Evolutionary conservation across 1,140 invertebrate genomes (phyloP), one percentile per base, ranked within the genome.

Genomic region (Leptinotarsa lineolata): DNA sequence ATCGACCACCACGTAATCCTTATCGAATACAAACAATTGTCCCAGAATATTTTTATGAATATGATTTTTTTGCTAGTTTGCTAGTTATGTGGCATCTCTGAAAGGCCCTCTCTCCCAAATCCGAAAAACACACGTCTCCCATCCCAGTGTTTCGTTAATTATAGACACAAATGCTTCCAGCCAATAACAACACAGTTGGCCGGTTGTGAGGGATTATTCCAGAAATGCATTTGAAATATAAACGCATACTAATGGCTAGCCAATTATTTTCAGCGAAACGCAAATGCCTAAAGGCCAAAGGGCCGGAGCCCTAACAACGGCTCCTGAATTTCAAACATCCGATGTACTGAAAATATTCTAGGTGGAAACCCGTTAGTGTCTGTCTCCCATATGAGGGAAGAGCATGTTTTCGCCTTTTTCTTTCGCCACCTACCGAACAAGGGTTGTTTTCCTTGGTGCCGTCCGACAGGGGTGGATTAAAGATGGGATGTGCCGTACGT

Each of bases 301-400:
- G 48, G 16, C 13, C 48, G 48, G n/a, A 54, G 48, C 48, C 13
- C n/a, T 18, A 18, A 54, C 48, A 18, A 54, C 48, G 48, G n/a
- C 48, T 54, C n/a, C 48, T 54, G 48, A 54, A 54, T 54, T 54
- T 54, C 48, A 54, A 54, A 54, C 48, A 54, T 54, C 12, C 48
- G 12, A 54, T 3, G 45, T 46, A 46, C 48, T 54, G 48, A 54
- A 54, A 16, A 54, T 54, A 54, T 54, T 54, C 48, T 18, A n/a
- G 16, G 48, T 54, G 48, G 48, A 54, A 15, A 18, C 48, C 15
- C 16, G 48, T 54, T n/a, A 16, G 48, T 54, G 48, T 54, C 48
- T 54, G n/a, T 15, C n/a, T 54, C 30, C 30, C 30, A 39, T 39
- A 39, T 39, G 30, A 39, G 30, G 48, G 48, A 13, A 54, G 13